Evolutionary conservation across 1,140 invertebrate species (phyloP).

Genomic region (Sarcophaga peregrina): DNA sequence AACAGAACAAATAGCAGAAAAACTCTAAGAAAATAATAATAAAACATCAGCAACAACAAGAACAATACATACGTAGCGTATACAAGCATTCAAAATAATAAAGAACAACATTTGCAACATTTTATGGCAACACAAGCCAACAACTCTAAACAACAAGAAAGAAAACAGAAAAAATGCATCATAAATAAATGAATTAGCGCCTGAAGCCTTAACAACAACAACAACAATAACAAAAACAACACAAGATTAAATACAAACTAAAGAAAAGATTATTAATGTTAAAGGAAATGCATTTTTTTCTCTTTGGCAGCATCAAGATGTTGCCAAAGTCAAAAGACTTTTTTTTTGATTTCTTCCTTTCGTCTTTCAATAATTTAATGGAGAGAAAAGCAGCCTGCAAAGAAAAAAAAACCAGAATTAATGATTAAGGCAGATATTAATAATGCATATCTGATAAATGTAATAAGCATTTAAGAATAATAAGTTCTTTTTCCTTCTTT

Average conservation of each 20-base stretch:
- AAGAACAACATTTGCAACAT: slow-evolving; percentile 26
- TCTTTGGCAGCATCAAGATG: not conserved
- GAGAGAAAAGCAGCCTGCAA: too few relatives aligned
- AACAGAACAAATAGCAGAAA: not conserved
- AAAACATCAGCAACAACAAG: not conserved
- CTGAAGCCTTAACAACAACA: not conserved
- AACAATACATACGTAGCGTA: not conserved
- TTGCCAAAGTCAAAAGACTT: too few relatives aligned
- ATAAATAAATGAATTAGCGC: slow-evolving; percentile 27
- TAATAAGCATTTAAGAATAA: not conserved
- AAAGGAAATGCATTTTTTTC: not conserved
- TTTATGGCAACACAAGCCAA: not conserved
- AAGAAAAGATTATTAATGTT: slow-evolving; percentile 7
- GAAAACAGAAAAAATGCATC: not conserved
- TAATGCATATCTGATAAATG: not conserved
- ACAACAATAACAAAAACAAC: not conserved
- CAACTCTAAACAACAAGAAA: not conserved
- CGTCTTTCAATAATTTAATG: too few relatives aligned
- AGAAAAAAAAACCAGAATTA: not conserved
- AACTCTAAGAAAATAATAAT: not conserved
- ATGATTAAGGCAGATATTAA: slow-evolving; percentile 13
- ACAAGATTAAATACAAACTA: too few relatives aligned
- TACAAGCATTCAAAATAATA: not conserved
- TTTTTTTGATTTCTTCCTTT: too few relatives aligned
- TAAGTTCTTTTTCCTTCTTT: not conserved